Evolutionary conservation across 2,113 vertebrate species (phyloP).

Genomic region (Thunnus thynnus): DNA sequence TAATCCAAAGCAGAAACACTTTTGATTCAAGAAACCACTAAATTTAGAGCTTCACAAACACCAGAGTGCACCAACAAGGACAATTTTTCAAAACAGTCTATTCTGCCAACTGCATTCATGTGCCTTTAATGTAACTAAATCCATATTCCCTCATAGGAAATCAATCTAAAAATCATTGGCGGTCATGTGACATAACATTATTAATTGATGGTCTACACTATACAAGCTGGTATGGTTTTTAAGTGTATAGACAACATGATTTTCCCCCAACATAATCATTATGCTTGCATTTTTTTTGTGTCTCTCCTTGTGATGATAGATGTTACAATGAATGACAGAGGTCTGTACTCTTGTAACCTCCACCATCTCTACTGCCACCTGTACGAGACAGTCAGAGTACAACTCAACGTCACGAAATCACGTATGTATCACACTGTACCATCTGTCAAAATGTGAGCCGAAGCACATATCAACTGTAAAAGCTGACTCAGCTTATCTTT

Average conservation of each 20-base stretch:
- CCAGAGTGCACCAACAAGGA: not conserved
- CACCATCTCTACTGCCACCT: slow-evolving; percentile 96
- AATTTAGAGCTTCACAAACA: not conserved
- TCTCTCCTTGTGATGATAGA: slow-evolving; percentile 65
- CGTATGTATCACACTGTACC: slow-evolving; percentile 78
- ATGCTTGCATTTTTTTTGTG: not conserved
- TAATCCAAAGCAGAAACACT: no score
- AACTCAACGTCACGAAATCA: slow-evolving; percentile 88
- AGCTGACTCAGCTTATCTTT: not conserved
- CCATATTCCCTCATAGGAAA: no score
- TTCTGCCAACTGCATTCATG: no score
- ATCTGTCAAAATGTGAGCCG: not conserved
- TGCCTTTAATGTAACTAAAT: no score
- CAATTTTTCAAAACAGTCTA: not conserved
- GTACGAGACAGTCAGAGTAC: slow-evolving; percentile 88
- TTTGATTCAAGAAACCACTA: no score
- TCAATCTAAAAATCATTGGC: no score
- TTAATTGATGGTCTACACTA: no score
- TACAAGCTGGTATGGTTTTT: not conserved
- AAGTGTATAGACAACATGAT: not conserved
- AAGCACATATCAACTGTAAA: not conserved
- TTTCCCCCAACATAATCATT: no score
- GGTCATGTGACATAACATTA: no score
- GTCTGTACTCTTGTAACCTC: slow-evolving; percentile 93
- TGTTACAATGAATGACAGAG: slow-evolving; percentile 85